Percentiles rank a stretch among this genome's conserved stretches.
Evolutionary conservation across 2,797 vertebrate genomes (phyloP).

Genomic region (Semaprochilodus insignis): DNA sequence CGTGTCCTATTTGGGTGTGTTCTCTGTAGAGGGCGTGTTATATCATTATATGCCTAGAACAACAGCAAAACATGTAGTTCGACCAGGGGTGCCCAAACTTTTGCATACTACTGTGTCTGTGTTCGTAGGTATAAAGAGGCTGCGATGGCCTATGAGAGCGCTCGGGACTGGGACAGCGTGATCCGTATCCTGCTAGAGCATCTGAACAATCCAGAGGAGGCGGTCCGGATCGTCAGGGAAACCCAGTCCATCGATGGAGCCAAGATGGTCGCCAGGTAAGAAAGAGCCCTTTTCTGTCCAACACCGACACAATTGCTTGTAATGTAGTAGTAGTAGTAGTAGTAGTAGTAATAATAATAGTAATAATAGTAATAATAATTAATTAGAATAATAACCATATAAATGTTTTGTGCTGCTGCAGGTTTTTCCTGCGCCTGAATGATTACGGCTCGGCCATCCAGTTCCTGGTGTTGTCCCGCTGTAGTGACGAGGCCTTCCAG

Average conservation of each 20-base stretch:
- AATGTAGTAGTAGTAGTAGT: too few species aligned
- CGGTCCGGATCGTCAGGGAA: slow-evolving; percentile 90
- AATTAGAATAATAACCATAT: not conserved
- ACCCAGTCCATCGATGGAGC: slow-evolving; percentile 96
- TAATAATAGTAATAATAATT: too few species aligned
- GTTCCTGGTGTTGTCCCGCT: slow-evolving; percentile 95
- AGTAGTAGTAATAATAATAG: too few species aligned
- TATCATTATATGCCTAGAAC: too few species aligned
- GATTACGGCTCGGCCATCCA: slow-evolving; percentile 97
- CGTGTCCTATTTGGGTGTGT: too few species aligned
- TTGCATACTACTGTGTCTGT: too few species aligned
- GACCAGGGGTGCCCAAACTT: too few species aligned
- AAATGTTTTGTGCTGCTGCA: slow-evolving; percentile 56
- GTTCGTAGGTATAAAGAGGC: slow-evolving; percentile 89
- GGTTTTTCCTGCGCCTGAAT: slow-evolving; percentile 91
- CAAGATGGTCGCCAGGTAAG: slow-evolving; percentile 97
- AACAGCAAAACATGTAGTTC: too few species aligned
- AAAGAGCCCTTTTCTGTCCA: not conserved
- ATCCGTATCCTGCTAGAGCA: slow-evolving; percentile 95
- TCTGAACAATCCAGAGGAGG: slow-evolving; percentile 93
- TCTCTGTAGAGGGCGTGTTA: too few species aligned
- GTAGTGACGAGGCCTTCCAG: slow-evolving; percentile 95
- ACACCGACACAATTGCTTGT: not conserved
- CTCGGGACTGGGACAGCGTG: slow-evolving; percentile 93
- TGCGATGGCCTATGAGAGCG: slow-evolving; percentile 89